These are phyloP conservation scores for Leptarthrus brevirostris DNA, from an alignment of 2,888 invertebrate genomes.

Conservation along the genomic window DNA sequence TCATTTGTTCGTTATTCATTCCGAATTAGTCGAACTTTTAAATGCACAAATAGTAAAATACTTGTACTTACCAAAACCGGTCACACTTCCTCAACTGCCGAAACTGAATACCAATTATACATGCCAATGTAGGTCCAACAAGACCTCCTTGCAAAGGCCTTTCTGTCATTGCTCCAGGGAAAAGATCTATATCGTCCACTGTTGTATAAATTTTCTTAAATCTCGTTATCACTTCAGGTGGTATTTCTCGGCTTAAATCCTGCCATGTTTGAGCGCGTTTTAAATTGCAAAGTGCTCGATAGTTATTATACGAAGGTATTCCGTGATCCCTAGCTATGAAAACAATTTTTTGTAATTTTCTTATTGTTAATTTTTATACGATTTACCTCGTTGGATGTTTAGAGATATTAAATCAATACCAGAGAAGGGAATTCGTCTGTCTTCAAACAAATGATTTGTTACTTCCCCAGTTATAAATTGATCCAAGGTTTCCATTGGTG, in stretches of 20 bases:
- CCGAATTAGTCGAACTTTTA: too few relatives aligned
- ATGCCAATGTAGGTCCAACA: conserved; percentile 94
- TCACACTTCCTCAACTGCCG: conserved; percentile 91
- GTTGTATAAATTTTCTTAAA: conserved; percentile 85
- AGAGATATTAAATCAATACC: conserved; percentile 93
- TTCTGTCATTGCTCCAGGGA: conserved; percentile 94
- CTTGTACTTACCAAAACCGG: conserved; percentile 78
- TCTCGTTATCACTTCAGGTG: conserved; percentile 82
- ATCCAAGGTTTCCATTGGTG: conserved; percentile 93
- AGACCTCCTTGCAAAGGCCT: conserved; percentile 88
- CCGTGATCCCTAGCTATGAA: conserved; percentile 84
- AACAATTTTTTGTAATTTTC: neutral
- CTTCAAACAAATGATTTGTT: conserved; percentile 94
- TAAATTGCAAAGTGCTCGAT: conserved; percentile 89
- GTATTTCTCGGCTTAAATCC: conserved; percentile 87
- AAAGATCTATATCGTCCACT: conserved; percentile 95
- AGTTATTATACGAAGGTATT: conserved; percentile 88
- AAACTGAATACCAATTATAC: conserved; percentile 95
- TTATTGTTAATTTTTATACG: neutral
- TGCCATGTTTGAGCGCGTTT: conserved; percentile 87
- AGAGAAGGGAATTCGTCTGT: conserved; percentile 87
- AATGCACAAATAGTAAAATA: too few relatives aligned
- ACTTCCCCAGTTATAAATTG: conserved; percentile 95
- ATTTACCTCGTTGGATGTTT: conserved; percentile 84
- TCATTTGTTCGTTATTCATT: too few relatives aligned